A percentile compares a stretch with the other conserved stretches of the same genome.
Conservation (phyloP, 2,797 vertebrate genomes). For the Amazona finschi region DNA sequence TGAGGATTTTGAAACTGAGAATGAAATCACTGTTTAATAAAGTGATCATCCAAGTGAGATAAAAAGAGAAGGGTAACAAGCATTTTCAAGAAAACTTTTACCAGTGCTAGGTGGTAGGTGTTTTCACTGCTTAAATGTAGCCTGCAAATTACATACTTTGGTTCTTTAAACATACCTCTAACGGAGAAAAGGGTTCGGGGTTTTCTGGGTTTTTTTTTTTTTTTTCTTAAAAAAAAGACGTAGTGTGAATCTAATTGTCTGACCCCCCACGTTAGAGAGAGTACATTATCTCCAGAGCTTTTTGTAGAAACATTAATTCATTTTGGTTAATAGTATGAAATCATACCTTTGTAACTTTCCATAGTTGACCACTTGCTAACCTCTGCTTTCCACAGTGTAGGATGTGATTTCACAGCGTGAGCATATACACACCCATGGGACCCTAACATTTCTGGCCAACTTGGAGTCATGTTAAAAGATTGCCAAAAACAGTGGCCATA, state of each 20-base stretch:
- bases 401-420: background rate
- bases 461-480: background rate
- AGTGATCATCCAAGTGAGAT: background rate
- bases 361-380: background rate
- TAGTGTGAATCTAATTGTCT: background rate
- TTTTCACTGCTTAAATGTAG: background rate
- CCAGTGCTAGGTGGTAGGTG: background rate
- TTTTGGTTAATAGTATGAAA: background rate
- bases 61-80: background rate
- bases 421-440: background rate
- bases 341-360: background rate
- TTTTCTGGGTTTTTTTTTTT: background rate
- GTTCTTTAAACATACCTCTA: background rate
- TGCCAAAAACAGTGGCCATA: background rate
- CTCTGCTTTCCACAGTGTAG: background rate
- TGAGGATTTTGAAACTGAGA: background rate
- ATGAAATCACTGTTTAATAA: conserved; percentile 7
- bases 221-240: background rate
- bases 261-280: background rate
- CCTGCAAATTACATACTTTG: background rate
- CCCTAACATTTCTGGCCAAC: background rate
- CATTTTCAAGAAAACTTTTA: background rate
- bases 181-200: background rate
- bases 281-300: background rate
- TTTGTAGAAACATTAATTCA: background rate